Percentiles rank a stretch among this genome's conserved stretches.
These are phyloP conservation scores for Carlito syrichta DNA, from an alignment of 2,113 vertebrate genomes.

Conservation along the genomic window DNA sequence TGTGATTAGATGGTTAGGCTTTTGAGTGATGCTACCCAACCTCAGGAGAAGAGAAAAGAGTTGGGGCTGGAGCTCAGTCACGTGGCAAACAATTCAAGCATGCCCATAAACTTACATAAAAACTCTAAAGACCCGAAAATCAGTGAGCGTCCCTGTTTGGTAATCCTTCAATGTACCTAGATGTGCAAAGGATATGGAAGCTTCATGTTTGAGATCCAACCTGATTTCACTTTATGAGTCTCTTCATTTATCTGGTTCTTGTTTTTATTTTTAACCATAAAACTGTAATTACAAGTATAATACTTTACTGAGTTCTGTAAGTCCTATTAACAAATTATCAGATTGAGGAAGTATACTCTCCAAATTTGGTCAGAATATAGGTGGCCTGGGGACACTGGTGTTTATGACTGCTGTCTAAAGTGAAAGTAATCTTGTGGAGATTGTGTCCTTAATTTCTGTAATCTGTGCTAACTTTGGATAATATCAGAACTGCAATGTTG, in stretches of 20 bases:
- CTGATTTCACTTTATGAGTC: background rate
- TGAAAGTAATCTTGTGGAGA: too few relatives aligned
- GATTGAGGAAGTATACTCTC: background rate
- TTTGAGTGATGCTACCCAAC: background rate
- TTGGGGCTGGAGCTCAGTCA: background rate
- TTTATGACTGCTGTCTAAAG: background rate
- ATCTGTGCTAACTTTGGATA: background rate
- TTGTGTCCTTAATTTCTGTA: background rate
- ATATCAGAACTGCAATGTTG: background rate
- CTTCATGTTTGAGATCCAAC: background rate
- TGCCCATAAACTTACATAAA: too few relatives aligned
- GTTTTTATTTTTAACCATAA: background rate
- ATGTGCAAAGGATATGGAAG: background rate
- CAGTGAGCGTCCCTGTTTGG: background rate
- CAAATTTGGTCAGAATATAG: background rate
- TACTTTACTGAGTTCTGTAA: background rate
- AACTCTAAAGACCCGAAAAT: background rate
- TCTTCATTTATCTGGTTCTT: background rate
- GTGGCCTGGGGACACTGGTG: background rate
- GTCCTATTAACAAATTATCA: background rate
- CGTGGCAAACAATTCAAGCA: background rate
- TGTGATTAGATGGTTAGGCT: background rate
- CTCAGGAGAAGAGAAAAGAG: background rate
- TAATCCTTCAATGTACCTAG: background rate
- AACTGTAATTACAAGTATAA: background rate